Percentiles rank a stretch among this genome's conserved stretches.
phyloP scores from a whole-genome alignment of 30 jellyfish, hydroid and myxozoan genomes.

The Aurelia coerulea region DNA sequence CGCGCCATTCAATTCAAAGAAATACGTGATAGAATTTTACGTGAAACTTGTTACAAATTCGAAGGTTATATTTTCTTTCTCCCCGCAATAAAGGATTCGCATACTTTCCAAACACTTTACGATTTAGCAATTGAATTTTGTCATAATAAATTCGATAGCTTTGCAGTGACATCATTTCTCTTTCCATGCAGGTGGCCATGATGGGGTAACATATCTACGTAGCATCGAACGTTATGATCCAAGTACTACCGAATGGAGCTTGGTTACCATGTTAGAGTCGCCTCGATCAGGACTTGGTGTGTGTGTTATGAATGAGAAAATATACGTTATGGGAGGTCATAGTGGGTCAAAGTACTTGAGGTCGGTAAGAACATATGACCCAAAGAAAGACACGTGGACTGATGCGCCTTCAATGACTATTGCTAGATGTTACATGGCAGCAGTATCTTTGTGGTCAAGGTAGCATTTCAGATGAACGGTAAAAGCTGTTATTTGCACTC shows the following conservation, averaged over 20 bases:
- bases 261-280: conserved; percentile 84
- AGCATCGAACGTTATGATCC: conserved; percentile 95
- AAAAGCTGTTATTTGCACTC: too few species aligned
- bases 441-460: conserved; percentile 71
- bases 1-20: too few species aligned
- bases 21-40: too few species aligned
- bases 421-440: conserved; percentile 94
- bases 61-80: too few species aligned
- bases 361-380: conserved; percentile 80
- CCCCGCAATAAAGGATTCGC: too few species aligned
- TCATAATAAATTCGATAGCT: too few species aligned
- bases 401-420: conserved; percentile 72
- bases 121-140: too few species aligned
- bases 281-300: conserved; percentile 96
- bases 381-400: conserved; percentile 76
- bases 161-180: too few species aligned
- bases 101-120: too few species aligned
- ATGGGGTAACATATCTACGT: conserved; percentile 87
- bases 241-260: conserved; percentile 86
- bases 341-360: conserved; percentile 86
- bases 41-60: too few species aligned
- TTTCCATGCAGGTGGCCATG: conserved; percentile 88
- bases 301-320: conserved; percentile 72
- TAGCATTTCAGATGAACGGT: conserved; percentile 5
- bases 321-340: conserved; percentile 92